Evolutionary conservation across 2,797 vertebrate genomes (phyloP).

Genomic region (Gymnocypris eckloni): DNA sequence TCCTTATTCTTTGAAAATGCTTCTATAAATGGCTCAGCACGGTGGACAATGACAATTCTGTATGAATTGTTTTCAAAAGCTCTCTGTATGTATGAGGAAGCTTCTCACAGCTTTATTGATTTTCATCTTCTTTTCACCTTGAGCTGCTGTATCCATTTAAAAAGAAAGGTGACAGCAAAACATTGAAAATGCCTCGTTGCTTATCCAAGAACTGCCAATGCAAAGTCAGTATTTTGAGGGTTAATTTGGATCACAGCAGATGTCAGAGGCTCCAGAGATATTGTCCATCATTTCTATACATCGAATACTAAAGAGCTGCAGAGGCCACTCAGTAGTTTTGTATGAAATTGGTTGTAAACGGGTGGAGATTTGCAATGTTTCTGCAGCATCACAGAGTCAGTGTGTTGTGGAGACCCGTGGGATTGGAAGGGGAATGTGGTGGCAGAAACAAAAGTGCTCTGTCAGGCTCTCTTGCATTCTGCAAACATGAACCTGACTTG

Average conservation of each 20-base stretch:
- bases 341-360: neutral
- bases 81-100: neutral
- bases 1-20: conserved; percentile 19
- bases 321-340: neutral
- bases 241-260: neutral
- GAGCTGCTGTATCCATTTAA: neutral
- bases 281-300: conserved; percentile 4
- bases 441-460: conserved; percentile 30
- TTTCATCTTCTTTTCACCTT: neutral
- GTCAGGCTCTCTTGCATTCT: conserved; percentile 38
- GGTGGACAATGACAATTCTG: neutral
- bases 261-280: neutral
- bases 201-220: neutral
- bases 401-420: conserved; percentile 2
- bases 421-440: conserved; percentile 8
- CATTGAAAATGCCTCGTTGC: neutral
- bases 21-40: neutral
- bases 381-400: conserved; percentile 6
- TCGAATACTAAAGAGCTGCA: neutral
- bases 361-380: conserved; percentile 6
- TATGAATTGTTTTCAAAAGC: conserved; percentile 1
- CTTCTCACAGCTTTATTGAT: neutral
- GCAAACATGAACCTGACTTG: conserved; percentile 17
- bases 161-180: neutral
- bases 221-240: neutral